These are phyloP conservation scores for Andrena fulva DNA, from an alignment of 2,888 invertebrate genomes.

Conservation along the genomic window DNA sequence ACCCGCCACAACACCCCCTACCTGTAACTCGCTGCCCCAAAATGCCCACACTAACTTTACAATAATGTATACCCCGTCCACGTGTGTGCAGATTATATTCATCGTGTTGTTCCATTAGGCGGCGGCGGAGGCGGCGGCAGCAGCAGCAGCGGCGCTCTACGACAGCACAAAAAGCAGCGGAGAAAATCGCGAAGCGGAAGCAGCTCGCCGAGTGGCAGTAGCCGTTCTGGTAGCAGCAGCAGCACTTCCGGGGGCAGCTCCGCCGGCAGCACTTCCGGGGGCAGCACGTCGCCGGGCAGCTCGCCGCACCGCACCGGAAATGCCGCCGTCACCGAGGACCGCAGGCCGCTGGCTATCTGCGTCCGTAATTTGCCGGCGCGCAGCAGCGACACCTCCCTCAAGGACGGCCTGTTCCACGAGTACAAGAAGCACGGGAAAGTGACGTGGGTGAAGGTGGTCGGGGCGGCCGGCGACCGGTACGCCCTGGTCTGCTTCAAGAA, in stretches of 20 bases:
- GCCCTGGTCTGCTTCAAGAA: constrained; percentile 98
- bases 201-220: constrained; percentile 84
- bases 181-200: constrained; percentile 83
- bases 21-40: background rate
- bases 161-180: constrained; percentile 84
- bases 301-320: constrained; percentile 85
- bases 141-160: constrained; percentile 82
- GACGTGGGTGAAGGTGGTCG: constrained; percentile 97
- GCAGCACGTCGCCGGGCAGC: constrained; percentile 87
- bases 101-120: constrained; percentile 70
- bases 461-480: constrained; percentile 95
- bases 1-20: background rate
- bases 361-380: constrained; percentile 95
- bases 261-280: constrained; percentile 85
- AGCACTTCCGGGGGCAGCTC: constrained; percentile 85
- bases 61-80: constrained; percentile 12
- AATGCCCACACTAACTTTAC: constrained; percentile 10
- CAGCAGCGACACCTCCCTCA: constrained; percentile 96
- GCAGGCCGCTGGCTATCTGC: constrained; percentile 94
- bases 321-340: constrained; percentile 88
- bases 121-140: constrained; percentile 74
- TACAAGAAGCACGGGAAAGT: constrained; percentile 99
- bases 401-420: constrained; percentile 99
- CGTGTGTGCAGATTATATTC: constrained; percentile 57
- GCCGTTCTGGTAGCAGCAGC: constrained; percentile 86